Conservation (phyloP, 2,888 invertebrate species). For the Habroteleia sp. region DNA sequence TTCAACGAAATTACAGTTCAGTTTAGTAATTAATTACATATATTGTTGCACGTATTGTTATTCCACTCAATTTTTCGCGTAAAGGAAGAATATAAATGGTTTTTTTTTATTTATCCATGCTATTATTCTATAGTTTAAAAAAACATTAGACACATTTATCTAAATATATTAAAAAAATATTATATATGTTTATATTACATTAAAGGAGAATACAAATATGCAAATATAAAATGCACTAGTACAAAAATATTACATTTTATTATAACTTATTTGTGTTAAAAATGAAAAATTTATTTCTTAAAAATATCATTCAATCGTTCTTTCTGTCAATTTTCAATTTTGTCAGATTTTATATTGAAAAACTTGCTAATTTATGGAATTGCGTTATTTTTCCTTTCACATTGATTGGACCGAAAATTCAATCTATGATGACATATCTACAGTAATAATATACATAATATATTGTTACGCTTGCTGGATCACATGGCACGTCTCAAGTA, state of each 20-base stretch:
- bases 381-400: constrained; percentile 45
- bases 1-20: constrained; percentile 40
- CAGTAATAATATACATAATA: constrained; percentile 57
- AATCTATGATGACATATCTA: constrained; percentile 39
- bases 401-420: constrained; percentile 42
- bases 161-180: too few relatives aligned
- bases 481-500: constrained; percentile 68
- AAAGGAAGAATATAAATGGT: constrained; percentile 19
- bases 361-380: constrained; percentile 7
- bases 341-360: too few relatives aligned
- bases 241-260: too few relatives aligned
- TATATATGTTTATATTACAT: too few relatives aligned
- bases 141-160: too few relatives aligned
- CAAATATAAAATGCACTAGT: too few relatives aligned
- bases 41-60: constrained; percentile 28
- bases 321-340: too few relatives aligned
- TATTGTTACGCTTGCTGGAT: constrained; percentile 63
- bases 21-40: constrained; percentile 53
- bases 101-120: constrained; percentile 1
- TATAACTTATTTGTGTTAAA: too few relatives aligned
- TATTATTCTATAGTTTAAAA: constrained; percentile 14
- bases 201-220: too few relatives aligned
- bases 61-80: constrained; percentile 23
- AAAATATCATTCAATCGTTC: too few relatives aligned
- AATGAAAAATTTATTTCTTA: too few relatives aligned